Base-by-base conservation (phyloP, 2,888 invertebrate genomes). In the Pecten maximus region DNA sequence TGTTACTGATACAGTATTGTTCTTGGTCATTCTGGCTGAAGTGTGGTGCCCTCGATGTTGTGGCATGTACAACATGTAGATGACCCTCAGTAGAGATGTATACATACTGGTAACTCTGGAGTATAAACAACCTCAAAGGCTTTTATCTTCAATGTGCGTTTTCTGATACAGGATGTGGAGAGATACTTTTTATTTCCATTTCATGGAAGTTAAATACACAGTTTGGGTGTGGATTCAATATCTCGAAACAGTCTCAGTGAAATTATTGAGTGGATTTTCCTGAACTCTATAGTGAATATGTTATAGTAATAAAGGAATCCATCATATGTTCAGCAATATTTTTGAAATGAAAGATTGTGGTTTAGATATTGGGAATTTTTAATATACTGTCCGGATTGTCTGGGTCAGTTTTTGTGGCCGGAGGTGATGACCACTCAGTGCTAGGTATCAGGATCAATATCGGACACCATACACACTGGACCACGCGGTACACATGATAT, bases 1-100 rank as follows among this genome's bases (percentile, higher is more conserved):
- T 74, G 74, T 74, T 28, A 74, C 74, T 74, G 74, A 74, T 74
- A 74, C 74, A 35, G 35, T 35, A 74, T 74, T 74, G 74, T 74
- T 74, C 6, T 28, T 35, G 74, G 74, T 74, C 74, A 74, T 6
- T 54, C n/a, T 0, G 44, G 12, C 35, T 74, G 74, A 28, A 2
- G 8, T 28, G 28, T 23, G 23, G 60, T 60, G 23, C n/a, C 19
- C 60, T 60, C n/a, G 10, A 44, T 44, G 44, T 44, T 44, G 54
- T 54, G 54, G 23, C 19, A 8, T 50, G 2, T 35, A 74, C 35
- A 74, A 2, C 23, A 54, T 74, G 10, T 74, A 28, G 28, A 74
- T 35, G 28, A 15, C 28, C 35, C 8, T 23, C 74, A 74, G 28
- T 74, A 23, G 54, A 10, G 35, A 10, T 74, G 28, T 74, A 28